These are phyloP conservation scores for Hetaerina titia DNA, from an alignment of 2,888 invertebrate species.

Conservation along the genomic window DNA sequence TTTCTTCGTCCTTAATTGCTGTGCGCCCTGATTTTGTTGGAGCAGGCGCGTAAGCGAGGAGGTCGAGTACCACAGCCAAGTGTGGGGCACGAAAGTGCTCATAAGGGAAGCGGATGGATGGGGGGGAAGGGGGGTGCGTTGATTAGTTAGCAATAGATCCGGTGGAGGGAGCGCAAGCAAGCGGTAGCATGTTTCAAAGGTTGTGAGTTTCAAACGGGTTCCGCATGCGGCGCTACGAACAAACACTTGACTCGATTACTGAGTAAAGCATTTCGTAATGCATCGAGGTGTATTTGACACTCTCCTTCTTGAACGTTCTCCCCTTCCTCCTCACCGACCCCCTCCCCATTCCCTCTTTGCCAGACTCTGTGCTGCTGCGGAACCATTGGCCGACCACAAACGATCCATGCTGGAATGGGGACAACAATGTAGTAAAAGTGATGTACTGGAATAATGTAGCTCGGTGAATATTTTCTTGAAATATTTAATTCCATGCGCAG, in stretches of 20 bases:
- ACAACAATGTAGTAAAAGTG: too few relatives aligned
- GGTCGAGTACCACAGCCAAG: neutral
- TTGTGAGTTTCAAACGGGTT: neutral
- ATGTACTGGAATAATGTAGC: too few relatives aligned
- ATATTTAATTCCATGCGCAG: too few relatives aligned
- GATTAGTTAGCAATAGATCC: neutral
- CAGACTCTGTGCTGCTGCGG: neutral
- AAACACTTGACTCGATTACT: slow-evolving; percentile 31
- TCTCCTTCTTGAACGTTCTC: neutral
- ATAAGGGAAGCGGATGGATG: neutral
- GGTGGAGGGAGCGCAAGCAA: neutral
- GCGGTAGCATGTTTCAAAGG: neutral
- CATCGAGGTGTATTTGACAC: slow-evolving; percentile 4
- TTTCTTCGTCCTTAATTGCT: neutral
- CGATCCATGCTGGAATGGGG: neutral
- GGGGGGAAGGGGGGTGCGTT: neutral
- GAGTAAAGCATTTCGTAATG: neutral
- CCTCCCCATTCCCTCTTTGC: neutral
- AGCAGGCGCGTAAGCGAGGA: neutral
- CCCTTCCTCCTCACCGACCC: neutral
- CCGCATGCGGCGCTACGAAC: neutral
- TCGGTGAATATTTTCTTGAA: too few relatives aligned
- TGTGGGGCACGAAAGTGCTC: neutral
- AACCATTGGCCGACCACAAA: neutral
- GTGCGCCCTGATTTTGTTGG: neutral